Percentiles rank a stretch among this genome's conserved stretches.
Evolutionary conservation across 64 coral and sea anemone genomes (phyloP).

Genomic region (Exaiptasia diaphana): DNA sequence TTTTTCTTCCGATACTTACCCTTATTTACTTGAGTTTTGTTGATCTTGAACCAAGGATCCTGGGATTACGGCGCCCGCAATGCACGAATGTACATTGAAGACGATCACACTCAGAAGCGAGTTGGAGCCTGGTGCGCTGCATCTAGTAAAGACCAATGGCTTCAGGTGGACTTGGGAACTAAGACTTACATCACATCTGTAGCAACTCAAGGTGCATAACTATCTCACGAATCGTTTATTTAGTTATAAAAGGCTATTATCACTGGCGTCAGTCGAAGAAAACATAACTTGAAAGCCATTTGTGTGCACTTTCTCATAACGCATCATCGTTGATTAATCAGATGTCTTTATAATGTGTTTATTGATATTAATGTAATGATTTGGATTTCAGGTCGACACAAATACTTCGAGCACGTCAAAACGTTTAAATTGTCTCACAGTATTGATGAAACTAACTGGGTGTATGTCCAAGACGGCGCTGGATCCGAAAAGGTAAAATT

Average conservation of each 20-base stretch:
- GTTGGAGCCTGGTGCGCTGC: slow-evolving; percentile 76
- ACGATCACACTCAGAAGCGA: slow-evolving; percentile 48
- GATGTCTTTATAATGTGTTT: too few relatives aligned
- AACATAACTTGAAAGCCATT: too few relatives aligned
- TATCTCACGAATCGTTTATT: neutral
- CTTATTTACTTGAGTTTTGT: neutral
- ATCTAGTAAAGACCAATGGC: slow-evolving; percentile 67
- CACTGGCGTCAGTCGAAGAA: too few relatives aligned
- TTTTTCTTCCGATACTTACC: too few relatives aligned
- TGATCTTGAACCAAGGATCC: slow-evolving; percentile 2
- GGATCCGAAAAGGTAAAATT: too few relatives aligned
- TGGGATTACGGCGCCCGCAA: slow-evolving; percentile 73
- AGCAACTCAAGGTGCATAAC: slow-evolving; percentile 63
- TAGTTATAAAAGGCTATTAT: too few relatives aligned
- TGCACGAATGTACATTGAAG: slow-evolving; percentile 64
- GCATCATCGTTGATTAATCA: too few relatives aligned
- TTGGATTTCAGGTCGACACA: slow-evolving; percentile 13
- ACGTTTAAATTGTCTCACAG: slow-evolving; percentile 41
- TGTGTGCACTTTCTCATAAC: too few relatives aligned
- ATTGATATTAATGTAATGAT: too few relatives aligned
- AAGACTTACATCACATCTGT: slow-evolving; percentile 63
- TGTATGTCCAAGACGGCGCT: too few relatives aligned
- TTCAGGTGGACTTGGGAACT: slow-evolving; percentile 67
- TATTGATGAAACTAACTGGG: slow-evolving; percentile 32
- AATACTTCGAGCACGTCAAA: slow-evolving; percentile 61